Conservation (phyloP, 2,797 vertebrate species). For the Helostoma temminkii region DNA sequence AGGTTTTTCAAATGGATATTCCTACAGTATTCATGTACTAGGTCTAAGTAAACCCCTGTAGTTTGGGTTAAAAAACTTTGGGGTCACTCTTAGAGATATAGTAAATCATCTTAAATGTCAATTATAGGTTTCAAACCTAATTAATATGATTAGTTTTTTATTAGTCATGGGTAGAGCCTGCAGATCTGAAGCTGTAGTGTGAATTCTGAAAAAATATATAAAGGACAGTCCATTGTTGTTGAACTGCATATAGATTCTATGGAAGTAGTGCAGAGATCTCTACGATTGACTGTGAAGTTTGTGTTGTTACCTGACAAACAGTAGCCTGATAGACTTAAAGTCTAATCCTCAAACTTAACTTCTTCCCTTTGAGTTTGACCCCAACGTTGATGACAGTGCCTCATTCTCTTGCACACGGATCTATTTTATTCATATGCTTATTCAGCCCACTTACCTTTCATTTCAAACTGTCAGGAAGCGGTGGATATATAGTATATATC, state of each 20-base stretch:
- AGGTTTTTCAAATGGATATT: neutral
- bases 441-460: neutral
- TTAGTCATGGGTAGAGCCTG: too few species aligned
- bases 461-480: constrained; percentile 1
- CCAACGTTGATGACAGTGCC: constrained; percentile 20
- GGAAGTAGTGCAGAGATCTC: neutral
- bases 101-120: neutral
- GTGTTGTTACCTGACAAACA: neutral
- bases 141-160: too few species aligned
- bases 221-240: too few species aligned
- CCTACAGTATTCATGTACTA: neutral
- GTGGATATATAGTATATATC: neutral
- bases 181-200: too few species aligned
- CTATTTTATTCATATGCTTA: constrained; percentile 17
- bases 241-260: too few species aligned
- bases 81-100: neutral
- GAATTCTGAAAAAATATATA: too few species aligned
- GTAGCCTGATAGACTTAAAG: constrained; percentile 33
- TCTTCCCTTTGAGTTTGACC: constrained; percentile 25
- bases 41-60: neutral
- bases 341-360: constrained; percentile 31
- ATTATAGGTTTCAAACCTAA: too few species aligned
- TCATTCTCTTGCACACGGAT: constrained; percentile 8
- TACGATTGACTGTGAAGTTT: constrained; percentile 8
- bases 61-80: neutral